phyloP scores from a whole-genome alignment of 2,113 vertebrate genomes.

The Oryzias javanicus region DNA sequence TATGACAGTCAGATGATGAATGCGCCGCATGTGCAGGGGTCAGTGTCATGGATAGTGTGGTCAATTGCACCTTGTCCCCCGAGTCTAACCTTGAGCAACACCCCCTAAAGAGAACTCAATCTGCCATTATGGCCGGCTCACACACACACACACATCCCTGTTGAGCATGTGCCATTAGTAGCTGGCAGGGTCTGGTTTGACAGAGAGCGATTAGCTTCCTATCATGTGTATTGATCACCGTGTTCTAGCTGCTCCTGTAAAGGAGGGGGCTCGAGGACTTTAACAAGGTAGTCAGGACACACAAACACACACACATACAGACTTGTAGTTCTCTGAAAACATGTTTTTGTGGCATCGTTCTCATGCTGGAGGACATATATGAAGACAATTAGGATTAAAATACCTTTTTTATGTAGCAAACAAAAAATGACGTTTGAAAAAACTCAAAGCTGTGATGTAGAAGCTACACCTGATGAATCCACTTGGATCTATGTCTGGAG shows the following conservation, averaged over 20 bases:
- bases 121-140: constrained; percentile 58
- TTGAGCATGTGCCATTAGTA: constrained; percentile 73
- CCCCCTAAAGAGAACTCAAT: constrained; percentile 71
- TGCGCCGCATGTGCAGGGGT: constrained; percentile 69
- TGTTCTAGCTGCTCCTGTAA: constrained; percentile 55
- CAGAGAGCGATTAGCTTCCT: constrained; percentile 79
- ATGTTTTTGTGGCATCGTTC: too few species aligned
- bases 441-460: too few species aligned
- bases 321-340: background rate
- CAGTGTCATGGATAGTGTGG: constrained; percentile 77
- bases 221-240: constrained; percentile 79
- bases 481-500: too few species aligned
- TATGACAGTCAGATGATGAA: constrained; percentile 75
- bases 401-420: too few species aligned
- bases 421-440: too few species aligned
- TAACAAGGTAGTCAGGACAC: constrained; percentile 43
- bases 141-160: constrained; percentile 30
- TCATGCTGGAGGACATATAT: too few species aligned
- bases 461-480: too few species aligned
- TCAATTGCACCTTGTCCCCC: constrained; percentile 72
- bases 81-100: constrained; percentile 69
- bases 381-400: too few species aligned
- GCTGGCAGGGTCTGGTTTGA: constrained; percentile 67
- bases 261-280: constrained; percentile 52
- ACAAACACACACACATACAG: background rate